Base-by-base conservation (phyloP, 1,140 invertebrate genomes). In the Drosophila baimaii region DNA sequence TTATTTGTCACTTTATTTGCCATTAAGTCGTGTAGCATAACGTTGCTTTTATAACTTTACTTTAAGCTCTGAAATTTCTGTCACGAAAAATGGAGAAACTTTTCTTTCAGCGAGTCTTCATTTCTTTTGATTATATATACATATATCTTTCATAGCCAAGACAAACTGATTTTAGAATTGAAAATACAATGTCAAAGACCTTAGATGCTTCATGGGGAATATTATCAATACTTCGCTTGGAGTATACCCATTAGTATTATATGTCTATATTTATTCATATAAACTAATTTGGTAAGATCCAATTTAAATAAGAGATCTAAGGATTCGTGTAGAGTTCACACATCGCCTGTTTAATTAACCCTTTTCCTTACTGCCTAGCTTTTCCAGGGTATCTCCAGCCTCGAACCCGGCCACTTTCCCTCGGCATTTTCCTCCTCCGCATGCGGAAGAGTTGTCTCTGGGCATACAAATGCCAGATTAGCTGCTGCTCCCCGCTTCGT, bases 401-500 rank as follows among this genome's bases (percentile, higher is more conserved):
- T 68, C 62, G 54, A 75, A 17, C 15, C 62, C n/a, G 15, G 19
- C 21, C 19, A 77, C 44, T 76, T 77, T 76, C 59, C 58, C 43
- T 64, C 41, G 21, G 39, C 19, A 51, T 62, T 75, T 77, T 65
- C 62, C 61, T 65, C 62, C 61, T 37, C 2, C 7, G 21, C 79
- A 74, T 72, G 69, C 84, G 84, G 84, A 84, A 88, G 84, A 81
- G 54, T 27, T 44, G 62, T 29, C 63, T 65, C 59, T 71, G 51
- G 76, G 84, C 84, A 89, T 88, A 84, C 37, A 68, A 81, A 66
- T 78, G 47, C 39, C 37, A 82, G 84, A 89, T 88, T 88, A 88
- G 46, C 47, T 37, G 5, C 52, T 29, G 46, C 47, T 37, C 5
- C 52, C 44, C 55, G 39, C 31, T 12, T 52, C 17, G 29, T 23